phyloP scores from a whole-genome alignment of 2,797 vertebrate genomes.

The Pelodytes ibericus region DNA sequence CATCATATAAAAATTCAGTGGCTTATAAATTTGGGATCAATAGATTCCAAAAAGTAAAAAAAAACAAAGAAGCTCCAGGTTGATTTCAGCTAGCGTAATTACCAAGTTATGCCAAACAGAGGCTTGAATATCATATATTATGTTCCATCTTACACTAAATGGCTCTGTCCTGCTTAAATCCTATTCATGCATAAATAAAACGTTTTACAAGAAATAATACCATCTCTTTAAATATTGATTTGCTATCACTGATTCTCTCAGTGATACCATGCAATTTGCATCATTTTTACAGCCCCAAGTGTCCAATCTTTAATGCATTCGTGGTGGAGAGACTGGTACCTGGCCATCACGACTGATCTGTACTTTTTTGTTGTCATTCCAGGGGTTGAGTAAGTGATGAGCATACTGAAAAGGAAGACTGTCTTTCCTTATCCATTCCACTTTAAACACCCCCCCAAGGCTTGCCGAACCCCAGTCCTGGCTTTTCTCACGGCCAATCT shows the following conservation, averaged over 20 bases:
- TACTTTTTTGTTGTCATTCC: slow-evolving; percentile 91
- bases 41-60: no score
- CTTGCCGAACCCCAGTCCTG: slow-evolving; percentile 86
- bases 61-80: no score
- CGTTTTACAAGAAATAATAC: neutral
- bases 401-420: slow-evolving; percentile 83
- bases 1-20: no score
- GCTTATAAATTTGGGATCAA: no score
- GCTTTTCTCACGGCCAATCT: slow-evolving; percentile 78
- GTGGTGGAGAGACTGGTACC: slow-evolving; percentile 67
- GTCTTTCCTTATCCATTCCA: slow-evolving; percentile 89
- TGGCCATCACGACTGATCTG: slow-evolving; percentile 94
- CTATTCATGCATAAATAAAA: neutral
- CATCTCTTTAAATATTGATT: no score
- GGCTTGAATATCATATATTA: neutral
- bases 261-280: neutral
- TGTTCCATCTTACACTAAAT: neutral
- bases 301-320: neutral
- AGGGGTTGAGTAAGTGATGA: slow-evolving; percentile 87
- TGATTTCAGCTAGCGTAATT: neutral
- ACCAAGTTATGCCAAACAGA: neutral
- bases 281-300: neutral
- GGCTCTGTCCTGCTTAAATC: neutral
- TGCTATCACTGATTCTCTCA: neutral
- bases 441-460: slow-evolving; percentile 85